Evolutionary conservation across 2,113 vertebrate species (phyloP).

Genomic region (Quiscalus mexicanus): DNA sequence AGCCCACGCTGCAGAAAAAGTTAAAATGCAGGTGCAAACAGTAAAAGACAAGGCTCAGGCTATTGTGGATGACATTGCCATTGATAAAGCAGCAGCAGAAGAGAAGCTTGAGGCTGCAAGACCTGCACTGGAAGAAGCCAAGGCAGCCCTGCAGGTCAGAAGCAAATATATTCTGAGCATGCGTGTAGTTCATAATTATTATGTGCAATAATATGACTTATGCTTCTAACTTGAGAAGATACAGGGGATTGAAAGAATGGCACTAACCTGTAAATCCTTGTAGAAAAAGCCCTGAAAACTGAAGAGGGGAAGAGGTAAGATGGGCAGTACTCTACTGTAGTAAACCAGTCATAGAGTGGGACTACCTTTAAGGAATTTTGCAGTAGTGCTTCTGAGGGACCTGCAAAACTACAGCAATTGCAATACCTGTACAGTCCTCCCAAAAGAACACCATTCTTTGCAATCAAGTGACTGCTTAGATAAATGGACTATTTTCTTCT

Average conservation of each 20-base stretch:
- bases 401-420: not conserved
- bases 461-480: not conserved
- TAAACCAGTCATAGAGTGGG: not conserved
- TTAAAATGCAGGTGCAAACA: constrained; percentile 85
- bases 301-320: not conserved
- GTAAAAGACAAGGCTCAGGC: constrained; percentile 87
- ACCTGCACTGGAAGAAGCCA: constrained; percentile 79
- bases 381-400: not conserved
- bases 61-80: constrained; percentile 84
- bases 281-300: not conserved
- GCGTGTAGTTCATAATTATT: not conserved
- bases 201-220: not conserved
- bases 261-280: not conserved
- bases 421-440: not conserved
- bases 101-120: constrained; percentile 83
- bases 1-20: constrained; percentile 81
- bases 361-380: not conserved
- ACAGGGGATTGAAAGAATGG: not conserved
- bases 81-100: constrained; percentile 80
- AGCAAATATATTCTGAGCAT: not conserved
- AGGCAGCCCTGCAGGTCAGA: constrained; percentile 79
- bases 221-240: not conserved
- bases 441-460: not conserved
- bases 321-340: not conserved
- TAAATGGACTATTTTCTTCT: not conserved